These are phyloP conservation scores for Daphoenositta chrysoptera DNA, from an alignment of 2,113 vertebrate genomes.

Conservation along the genomic window DNA sequence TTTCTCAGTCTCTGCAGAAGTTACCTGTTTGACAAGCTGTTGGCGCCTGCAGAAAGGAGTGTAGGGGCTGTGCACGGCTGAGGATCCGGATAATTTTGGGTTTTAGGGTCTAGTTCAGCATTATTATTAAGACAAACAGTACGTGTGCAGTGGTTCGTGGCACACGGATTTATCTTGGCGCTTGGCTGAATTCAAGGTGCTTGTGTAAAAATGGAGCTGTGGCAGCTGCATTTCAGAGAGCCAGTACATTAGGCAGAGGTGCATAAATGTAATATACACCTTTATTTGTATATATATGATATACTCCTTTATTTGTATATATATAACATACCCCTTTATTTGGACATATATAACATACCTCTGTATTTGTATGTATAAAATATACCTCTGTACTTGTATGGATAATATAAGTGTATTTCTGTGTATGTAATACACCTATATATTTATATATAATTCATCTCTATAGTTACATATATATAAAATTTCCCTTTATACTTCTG, in stretches of 20 bases:
- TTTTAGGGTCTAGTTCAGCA: background rate
- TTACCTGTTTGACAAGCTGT: background rate
- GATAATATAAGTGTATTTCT: background rate
- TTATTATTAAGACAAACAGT: no score
- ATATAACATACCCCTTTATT: background rate
- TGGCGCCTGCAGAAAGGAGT: background rate
- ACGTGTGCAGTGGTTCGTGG: rapidly evolving
- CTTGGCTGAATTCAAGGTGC: background rate
- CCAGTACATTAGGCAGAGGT: rapidly evolving
- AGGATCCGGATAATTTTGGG: background rate
- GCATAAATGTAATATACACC: background rate
- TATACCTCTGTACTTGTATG: background rate
- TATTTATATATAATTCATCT: background rate
- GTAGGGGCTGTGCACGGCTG: background rate
- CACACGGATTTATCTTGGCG: rapidly evolving
- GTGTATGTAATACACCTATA: background rate
- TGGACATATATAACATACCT: background rate
- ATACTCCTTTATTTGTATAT: no score
- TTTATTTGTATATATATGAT: background rate
- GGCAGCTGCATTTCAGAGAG: background rate
- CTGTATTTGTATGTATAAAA: background rate
- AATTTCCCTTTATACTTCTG: background rate
- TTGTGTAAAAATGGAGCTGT: background rate
- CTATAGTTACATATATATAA: background rate
- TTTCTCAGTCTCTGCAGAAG: background rate